Conservation (phyloP, 2,888 invertebrate species). For the Macrosoma leucophasiata region DNA sequence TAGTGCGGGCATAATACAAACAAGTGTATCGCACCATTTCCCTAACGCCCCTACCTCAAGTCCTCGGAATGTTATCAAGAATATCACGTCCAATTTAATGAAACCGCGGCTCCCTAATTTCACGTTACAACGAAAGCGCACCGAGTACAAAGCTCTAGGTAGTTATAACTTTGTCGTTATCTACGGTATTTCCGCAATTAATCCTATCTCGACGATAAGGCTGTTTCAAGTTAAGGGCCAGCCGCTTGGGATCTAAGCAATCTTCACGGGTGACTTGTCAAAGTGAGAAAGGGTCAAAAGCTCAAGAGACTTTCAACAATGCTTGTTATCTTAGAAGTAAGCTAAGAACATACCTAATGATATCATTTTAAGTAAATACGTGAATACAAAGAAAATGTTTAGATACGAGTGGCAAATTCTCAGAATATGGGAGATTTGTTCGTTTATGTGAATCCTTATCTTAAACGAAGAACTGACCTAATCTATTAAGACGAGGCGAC, state of each 20-base stretch:
- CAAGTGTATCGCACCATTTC: too few species aligned
- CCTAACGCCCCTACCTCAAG: too few species aligned
- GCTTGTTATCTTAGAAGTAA: slow-evolving; percentile 73
- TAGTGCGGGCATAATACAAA: too few species aligned
- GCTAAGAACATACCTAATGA: slow-evolving; percentile 66
- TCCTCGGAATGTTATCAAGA: slow-evolving; percentile 7
- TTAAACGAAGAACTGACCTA: too few species aligned
- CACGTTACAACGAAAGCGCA: slow-evolving; percentile 29
- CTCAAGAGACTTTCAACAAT: slow-evolving; percentile 74
- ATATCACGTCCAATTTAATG: slow-evolving; percentile 15
- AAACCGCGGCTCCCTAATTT: slow-evolving; percentile 21
- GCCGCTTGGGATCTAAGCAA: slow-evolving; percentile 72
- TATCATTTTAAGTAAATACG: slow-evolving; percentile 66
- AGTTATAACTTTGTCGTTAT: slow-evolving; percentile 65
- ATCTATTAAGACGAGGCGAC: too few species aligned
- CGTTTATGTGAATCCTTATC: too few species aligned
- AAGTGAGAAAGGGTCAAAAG: slow-evolving; percentile 71
- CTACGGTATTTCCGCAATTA: slow-evolving; percentile 72
- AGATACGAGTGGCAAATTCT: slow-evolving; percentile 11
- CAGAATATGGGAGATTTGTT: too few species aligned
- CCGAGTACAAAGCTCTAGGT: slow-evolving; percentile 39
- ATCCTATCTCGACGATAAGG: slow-evolving; percentile 68
- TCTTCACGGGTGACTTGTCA: slow-evolving; percentile 75
- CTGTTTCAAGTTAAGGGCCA: slow-evolving; percentile 70
- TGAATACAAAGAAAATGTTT: slow-evolving; percentile 14